phyloP scores from a whole-genome alignment of 2,113 vertebrate genomes.

The Muntiacus reevesi region DNA sequence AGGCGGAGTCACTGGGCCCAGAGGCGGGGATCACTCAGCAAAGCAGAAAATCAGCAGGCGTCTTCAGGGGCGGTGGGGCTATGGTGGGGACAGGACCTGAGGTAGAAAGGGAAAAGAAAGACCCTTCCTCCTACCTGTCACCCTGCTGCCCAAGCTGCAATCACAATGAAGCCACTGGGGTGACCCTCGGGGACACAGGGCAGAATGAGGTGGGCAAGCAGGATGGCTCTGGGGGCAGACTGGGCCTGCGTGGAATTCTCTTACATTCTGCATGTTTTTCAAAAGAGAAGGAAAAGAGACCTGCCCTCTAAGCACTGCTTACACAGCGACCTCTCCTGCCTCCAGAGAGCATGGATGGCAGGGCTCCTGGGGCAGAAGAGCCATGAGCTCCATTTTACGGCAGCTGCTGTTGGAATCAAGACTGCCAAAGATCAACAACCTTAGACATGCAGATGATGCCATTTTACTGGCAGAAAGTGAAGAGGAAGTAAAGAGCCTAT shows the following conservation, averaged over 20 bases:
- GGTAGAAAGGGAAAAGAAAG: not conserved
- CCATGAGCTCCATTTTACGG: not conserved
- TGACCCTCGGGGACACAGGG: not conserved
- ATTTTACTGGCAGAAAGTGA: not conserved
- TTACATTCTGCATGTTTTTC: not conserved
- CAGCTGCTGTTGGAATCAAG: not conserved
- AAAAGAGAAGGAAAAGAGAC: not conserved
- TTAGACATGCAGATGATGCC: not conserved
- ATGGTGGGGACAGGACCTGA: not conserved
- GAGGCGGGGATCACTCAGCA: not conserved
- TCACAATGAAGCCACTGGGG: not conserved
- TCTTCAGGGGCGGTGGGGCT: not conserved
- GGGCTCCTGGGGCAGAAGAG: not conserved
- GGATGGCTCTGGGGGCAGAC: not conserved
- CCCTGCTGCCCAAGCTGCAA: not conserved
- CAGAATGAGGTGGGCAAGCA: too few relatives aligned
- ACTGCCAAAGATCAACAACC: not conserved
- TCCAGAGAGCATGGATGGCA: too few relatives aligned
- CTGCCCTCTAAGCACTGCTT: not conserved
- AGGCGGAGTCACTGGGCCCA: not conserved
- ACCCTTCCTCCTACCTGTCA: not conserved
- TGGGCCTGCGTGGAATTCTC: fast-evolving
- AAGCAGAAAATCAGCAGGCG: not conserved
- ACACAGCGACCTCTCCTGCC: not conserved
- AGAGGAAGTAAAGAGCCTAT: not conserved